A percentile compares a stretch with the other conserved stretches of the same genome.
Conservation (phyloP, 1,140 invertebrate genomes). For the Platyscapa corneri region DNA sequence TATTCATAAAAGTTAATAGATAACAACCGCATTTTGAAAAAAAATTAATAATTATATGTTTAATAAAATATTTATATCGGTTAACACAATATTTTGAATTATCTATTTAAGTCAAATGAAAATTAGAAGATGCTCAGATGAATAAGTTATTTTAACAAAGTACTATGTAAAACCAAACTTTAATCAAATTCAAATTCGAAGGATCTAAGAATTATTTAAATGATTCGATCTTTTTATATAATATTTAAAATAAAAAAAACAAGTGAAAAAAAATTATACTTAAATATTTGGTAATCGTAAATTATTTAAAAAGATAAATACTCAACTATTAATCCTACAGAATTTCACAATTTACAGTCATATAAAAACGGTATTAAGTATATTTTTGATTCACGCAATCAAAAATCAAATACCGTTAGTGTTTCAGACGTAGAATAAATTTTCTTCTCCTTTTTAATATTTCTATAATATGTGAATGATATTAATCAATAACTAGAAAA, state of each 20-base stretch:
- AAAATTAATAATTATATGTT: background rate
- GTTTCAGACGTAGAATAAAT: background rate
- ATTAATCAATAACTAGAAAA: background rate
- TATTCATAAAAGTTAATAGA: background rate
- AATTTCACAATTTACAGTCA: background rate
- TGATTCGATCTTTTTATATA: no score
- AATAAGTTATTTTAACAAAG: background rate
- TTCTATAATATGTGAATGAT: background rate
- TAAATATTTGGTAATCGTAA: background rate
- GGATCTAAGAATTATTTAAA: background rate
- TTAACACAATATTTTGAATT: background rate
- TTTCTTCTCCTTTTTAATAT: background rate
- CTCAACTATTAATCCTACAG: background rate
- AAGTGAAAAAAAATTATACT: background rate
- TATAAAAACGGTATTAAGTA: background rate
- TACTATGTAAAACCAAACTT: background rate
- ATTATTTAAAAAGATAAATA: background rate
- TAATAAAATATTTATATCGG: background rate
- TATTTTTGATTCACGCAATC: background rate
- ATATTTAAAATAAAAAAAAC: no score
- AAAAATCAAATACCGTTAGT: background rate
- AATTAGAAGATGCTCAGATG: background rate
- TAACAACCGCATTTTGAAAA: background rate
- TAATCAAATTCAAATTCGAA: background rate
- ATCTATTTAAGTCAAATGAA: background rate